Percentiles rank a stretch among this genome's conserved stretches.
Conservation (phyloP, 2,888 invertebrate species). For the Drosophila prolongata region DNA sequence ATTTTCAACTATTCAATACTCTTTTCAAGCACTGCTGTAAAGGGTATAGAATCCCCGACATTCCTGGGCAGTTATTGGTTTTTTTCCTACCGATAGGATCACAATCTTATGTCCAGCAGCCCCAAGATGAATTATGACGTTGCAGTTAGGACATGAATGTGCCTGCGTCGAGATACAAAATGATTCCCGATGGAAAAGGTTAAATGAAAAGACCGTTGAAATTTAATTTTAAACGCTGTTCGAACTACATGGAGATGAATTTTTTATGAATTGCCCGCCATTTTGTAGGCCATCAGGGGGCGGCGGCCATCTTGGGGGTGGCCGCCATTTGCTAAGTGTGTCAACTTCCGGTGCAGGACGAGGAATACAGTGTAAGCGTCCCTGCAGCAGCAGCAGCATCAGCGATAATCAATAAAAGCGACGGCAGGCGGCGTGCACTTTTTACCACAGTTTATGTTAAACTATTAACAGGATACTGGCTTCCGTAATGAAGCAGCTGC, state of each 20-base stretch:
- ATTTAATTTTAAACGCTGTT: conserved; percentile 22
- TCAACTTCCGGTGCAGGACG: conserved; percentile 61
- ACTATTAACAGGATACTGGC: conserved; percentile 77
- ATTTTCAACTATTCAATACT: background rate
- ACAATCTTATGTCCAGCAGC: conserved; percentile 20
- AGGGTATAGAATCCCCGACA: background rate
- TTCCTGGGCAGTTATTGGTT: too few relatives aligned
- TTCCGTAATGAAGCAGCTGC: conserved; percentile 75
- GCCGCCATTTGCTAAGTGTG: conserved; percentile 53
- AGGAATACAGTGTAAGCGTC: conserved; percentile 44
- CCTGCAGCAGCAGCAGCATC: conserved; percentile 8
- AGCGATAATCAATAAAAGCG: conserved; percentile 65
- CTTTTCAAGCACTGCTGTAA: background rate
- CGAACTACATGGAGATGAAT: conserved; percentile 3
- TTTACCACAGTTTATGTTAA: conserved; percentile 78
- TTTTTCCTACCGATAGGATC: conserved; percentile 5
- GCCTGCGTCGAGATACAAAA: conserved; percentile 10
- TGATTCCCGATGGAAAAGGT: background rate
- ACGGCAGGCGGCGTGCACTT: conserved; percentile 57
- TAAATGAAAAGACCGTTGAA: conserved; percentile 2
- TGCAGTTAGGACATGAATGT: conserved; percentile 16
- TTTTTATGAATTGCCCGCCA: conserved; percentile 49
- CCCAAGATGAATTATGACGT: conserved; percentile 32
- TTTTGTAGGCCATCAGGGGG: conserved; percentile 34
- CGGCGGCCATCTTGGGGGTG: conserved; percentile 3